Conservation (phyloP, 2,888 invertebrate genomes). For the Nemoura dubitans region DNA sequence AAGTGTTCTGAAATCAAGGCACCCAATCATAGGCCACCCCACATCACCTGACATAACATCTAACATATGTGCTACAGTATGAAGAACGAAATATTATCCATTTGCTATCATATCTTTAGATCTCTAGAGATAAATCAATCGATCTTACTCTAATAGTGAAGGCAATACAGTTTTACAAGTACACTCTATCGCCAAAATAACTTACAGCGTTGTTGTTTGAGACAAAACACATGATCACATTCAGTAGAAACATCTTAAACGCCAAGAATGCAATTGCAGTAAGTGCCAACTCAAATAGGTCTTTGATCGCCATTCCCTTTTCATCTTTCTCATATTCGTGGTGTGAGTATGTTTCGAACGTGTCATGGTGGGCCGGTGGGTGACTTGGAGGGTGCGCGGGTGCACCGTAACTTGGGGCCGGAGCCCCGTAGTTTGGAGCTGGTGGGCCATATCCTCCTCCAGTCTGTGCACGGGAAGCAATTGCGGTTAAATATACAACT, state of each 20-base stretch:
- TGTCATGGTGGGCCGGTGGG: constrained; percentile 53
- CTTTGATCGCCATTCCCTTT: constrained; percentile 70
- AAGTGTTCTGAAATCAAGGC: constrained; percentile 14
- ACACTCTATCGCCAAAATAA: not conserved
- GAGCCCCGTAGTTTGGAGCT: not conserved
- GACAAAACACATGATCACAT: constrained; percentile 80
- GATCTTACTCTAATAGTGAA: not conserved
- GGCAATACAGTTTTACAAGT: not conserved
- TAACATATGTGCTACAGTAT: too few relatives aligned
- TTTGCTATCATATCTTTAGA: too few relatives aligned
- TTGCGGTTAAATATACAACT: not conserved
- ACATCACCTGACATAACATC: too few relatives aligned
- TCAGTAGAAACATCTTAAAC: constrained; percentile 81
- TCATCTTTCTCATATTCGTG: constrained; percentile 54
- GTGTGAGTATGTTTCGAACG: constrained; percentile 44
- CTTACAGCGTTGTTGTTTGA: constrained; percentile 15
- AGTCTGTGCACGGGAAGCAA: not conserved
- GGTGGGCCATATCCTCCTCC: not conserved
- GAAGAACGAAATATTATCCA: too few relatives aligned
- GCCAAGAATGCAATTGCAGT: constrained; percentile 84
- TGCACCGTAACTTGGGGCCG: not conserved
- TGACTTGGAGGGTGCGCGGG: not conserved
- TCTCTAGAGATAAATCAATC: too few relatives aligned
- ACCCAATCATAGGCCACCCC: too few relatives aligned
- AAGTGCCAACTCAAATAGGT: constrained; percentile 81